Evolutionary conservation across 1,140 invertebrate genomes (phyloP), one percentile per base, ranked within the genome.

Genomic region (Muscidifurax raptorellus): DNA sequence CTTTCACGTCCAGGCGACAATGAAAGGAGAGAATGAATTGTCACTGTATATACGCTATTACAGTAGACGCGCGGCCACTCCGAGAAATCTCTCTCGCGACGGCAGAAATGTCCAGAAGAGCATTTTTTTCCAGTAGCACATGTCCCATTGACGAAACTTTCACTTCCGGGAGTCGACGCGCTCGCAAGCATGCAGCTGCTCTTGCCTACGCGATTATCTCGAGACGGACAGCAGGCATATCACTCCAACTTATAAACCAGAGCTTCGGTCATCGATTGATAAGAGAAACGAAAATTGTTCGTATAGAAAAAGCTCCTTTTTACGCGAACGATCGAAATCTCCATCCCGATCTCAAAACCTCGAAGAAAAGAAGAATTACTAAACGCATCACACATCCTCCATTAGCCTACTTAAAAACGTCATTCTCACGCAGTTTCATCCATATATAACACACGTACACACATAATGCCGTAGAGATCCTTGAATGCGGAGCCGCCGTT

Each of bases 351-450:
- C 44, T 40, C 7, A 9, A 40, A 40, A 40, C 0, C 36, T 40
- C 36, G 36, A 7, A 36, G 13, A n/a, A 64, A 64, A 64, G 6
- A 67, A 36, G 40, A 36, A 40, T 40, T 40, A 40, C 36, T 40
- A 40, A n/a, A n/a, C 30, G 82, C 64, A 77, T 76, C 59, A 71
- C 77, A 28, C 72, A 77, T 85, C 47, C 72, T 85, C 52, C 72
- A 76, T 85, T 75, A 72, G 36, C 83, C 82, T 76, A 82, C 79
- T 84, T 80, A 84, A 71, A 83, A 84, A 77, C 44, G 77, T 69
- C 67, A 18, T 71, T 28, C 52, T 15, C 27, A 13, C 25, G 52
- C 27, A 40, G n/a, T 15, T 74, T 15, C 1, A 32, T 32, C 28
- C 71, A 25, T 77, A 52, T 22, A 15, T 12, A 40, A 40, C 36